Evolutionary conservation across 2,113 vertebrate species (phyloP).

Genomic region (Pomatorhinus ruficollis): DNA sequence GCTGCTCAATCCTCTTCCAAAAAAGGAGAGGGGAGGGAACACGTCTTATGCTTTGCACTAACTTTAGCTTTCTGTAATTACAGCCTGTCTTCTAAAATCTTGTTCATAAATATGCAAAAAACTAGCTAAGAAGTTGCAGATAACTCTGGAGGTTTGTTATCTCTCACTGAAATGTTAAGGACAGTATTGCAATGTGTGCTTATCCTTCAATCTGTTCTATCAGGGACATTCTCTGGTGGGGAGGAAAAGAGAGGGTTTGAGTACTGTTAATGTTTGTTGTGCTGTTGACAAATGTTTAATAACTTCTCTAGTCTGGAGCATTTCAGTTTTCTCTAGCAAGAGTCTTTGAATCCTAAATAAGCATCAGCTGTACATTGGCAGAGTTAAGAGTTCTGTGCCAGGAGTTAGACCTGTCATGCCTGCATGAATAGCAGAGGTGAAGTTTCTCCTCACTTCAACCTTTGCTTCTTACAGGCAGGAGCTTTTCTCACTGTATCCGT

Average conservation of each 20-base stretch:
- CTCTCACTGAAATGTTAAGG: background rate
- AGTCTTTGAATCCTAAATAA: background rate
- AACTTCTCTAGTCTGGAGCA: background rate
- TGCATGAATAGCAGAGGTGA: background rate
- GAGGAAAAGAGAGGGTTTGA: background rate
- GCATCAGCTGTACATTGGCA: background rate
- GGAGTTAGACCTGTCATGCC: background rate
- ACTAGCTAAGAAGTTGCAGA: background rate
- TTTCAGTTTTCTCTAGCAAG: background rate
- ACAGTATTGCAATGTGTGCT: background rate
- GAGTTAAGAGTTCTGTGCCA: background rate
- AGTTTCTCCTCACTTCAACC: background rate
- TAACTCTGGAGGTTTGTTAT: background rate
- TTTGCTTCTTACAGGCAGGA: background rate
- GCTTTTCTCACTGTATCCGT: fast-evolving
- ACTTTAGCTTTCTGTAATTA: background rate
- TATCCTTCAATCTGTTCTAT: background rate
- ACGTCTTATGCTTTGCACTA: fast-evolving
- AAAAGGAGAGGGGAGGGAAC: background rate
- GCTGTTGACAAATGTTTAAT: background rate
- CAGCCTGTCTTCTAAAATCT: background rate
- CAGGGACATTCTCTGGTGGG: background rate
- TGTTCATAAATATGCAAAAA: background rate
- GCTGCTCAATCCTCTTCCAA: background rate
- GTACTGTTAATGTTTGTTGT: background rate